A percentile compares a stretch with the other conserved stretches of the same genome.
Evolutionary conservation across 2,113 vertebrate genomes (phyloP).

Genomic region (Microtus oregoni): DNA sequence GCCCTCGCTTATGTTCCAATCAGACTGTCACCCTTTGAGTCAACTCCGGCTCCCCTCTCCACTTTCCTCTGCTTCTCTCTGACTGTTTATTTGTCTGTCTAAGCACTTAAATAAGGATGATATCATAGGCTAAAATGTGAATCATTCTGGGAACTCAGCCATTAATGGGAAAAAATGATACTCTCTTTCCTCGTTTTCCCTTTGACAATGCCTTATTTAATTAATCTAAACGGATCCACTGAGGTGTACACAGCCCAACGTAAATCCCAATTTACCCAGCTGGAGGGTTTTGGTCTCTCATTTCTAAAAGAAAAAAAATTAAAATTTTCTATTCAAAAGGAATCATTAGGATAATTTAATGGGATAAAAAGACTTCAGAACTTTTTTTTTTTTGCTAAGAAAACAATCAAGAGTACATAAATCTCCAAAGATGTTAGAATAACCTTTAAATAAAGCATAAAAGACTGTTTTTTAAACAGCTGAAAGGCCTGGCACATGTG

Average conservation of each 20-base stretch:
- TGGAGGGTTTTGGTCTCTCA: constrained; percentile 30
- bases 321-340: constrained; percentile 44
- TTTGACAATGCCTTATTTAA: constrained; percentile 47
- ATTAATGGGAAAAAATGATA: constrained; percentile 73
- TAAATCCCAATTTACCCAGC: background rate
- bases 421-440: constrained; percentile 80
- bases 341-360: constrained; percentile 46
- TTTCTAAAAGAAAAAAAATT: constrained; percentile 61
- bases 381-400: constrained; percentile 48
- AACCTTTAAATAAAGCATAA: constrained; percentile 79
- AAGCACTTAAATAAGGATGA: constrained; percentile 79
- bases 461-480: constrained; percentile 79
- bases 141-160: constrained; percentile 76
- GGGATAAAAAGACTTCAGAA: constrained; percentile 40
- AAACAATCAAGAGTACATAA: constrained; percentile 65
- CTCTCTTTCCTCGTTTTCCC: constrained; percentile 47
- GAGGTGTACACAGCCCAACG: background rate
- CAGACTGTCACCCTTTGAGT: background rate
- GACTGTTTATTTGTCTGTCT: constrained; percentile 76
- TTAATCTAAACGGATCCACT: constrained; percentile 51
- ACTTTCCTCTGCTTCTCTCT: constrained; percentile 64
- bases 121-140: constrained; percentile 76
- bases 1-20: background rate
- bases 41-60: constrained; percentile 34
- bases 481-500: constrained; percentile 83